Evolutionary conservation across 1,140 invertebrate species (phyloP), one percentile per base, ranked within the genome.

Genomic region (Lamellibrachia luymesi): DNA sequence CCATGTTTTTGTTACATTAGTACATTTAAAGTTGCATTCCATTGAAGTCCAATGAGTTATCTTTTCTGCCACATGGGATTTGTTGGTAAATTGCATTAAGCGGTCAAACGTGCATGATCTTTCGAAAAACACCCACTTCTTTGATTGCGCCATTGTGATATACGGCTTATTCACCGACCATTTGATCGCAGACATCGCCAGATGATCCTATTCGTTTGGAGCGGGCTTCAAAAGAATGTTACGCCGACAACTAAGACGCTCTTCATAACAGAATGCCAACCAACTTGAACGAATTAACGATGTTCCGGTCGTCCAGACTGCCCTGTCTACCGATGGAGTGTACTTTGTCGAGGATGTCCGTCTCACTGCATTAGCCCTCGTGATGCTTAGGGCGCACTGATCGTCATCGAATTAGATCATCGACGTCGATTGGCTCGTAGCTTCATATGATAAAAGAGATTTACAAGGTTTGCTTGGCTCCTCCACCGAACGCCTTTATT

Each of bases 11-110:
- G 13, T 8, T 38, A 38, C 17, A 22, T 80, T 10, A 22, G 13
- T 8, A 80, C 64, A 80, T 2, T 80, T 80, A 2, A 80, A 6
- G 64, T 80, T 80, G 7, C 13, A 22, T 80, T 80, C 64, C 25
- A 4, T 4, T 80, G 13, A 4, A 22, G 25, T 80, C 8, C 13
- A 80, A 22, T 2, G 13, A 80, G 64, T 51, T 50, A 64, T 93
- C 94, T 92, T 93, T 93, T 94, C 92, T 93, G 92, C 94, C 93
- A 94, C 92, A 94, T 92, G 94, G 93, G 94, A 94, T 92, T 92
- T 92, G 93, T 92, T 93, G 91, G 92, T 92, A 93, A 93, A 94
- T 93, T 93, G 91, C 93, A 92, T 93, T 93, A 92, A 90, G 93
- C 94, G 93, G 90, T 93, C 93, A 93, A 91, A 93, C 93, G 92